Evolutionary conservation across 2,888 invertebrate species (phyloP), one percentile per base, ranked within the genome.

Genomic region (Hyles lineata): DNA sequence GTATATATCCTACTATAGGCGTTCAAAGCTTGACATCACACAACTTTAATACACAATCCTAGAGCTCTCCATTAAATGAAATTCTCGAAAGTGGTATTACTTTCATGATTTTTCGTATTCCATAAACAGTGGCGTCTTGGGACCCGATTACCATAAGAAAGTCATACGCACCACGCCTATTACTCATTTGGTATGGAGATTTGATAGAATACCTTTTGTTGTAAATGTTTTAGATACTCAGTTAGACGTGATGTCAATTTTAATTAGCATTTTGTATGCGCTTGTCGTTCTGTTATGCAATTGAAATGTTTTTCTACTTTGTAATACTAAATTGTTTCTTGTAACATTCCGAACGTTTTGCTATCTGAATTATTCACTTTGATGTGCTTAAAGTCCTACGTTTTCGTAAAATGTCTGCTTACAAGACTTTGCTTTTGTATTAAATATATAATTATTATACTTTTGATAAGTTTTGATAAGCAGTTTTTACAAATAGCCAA

Each of bases 121-220:
- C 69, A 73, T 74, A 75, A 76, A 75, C 25, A 67, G 29, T 21
- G 32, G 61, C 19, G 74, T 75, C 85, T 78, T 75, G 71, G 70
- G 84, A 81, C 83, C 32, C 7, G 21, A 82, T 85, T 82, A 77
- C 73, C 85, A 85, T 85, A 80, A 52, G 81, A 82, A 81, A 81
- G 81, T 75, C 74, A 4, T 23, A 43, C 70, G 70, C 35, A 60
- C 23, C 21, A 21, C 23, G 60, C 58, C 21, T 50, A 50, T 50
- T 43, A 43, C 50, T 67, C 63, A 43, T 67, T 67, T 67, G 50
- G 23, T 67, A 67, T 67, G 50, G 67, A 67, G 19, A 67, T 67
- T 67, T 67, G 67, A 67, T 50, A 23, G 67, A 50, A 67, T 50
- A 29, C 7, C 52, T 19, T 59, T 60, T 52, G 60, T 23, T 43